A percentile compares a stretch with the other conserved stretches of the same genome.
These are phyloP conservation scores for Phaenicophaeus curvirostris DNA, from an alignment of 2,797 vertebrate species.

Conservation along the genomic window DNA sequence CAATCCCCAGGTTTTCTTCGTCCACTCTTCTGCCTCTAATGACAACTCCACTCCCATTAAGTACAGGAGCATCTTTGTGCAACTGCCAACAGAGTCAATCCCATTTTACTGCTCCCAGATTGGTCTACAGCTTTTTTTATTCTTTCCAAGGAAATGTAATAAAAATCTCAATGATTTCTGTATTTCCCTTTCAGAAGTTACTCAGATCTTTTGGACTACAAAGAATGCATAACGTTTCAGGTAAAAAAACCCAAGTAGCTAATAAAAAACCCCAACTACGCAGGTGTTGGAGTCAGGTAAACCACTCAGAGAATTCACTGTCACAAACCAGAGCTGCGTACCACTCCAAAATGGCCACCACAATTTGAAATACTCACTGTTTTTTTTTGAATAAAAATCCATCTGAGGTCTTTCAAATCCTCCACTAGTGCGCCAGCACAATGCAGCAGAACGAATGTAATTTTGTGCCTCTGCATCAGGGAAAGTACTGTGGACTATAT, in stretches of 20 bases:
- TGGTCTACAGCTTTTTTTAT: too few species aligned
- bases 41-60: too few species aligned
- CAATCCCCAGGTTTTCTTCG: not conserved
- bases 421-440: not conserved
- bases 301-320: not conserved
- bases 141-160: not conserved
- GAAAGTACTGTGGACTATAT: not conserved
- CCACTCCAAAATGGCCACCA: not conserved
- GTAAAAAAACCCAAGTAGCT: not conserved
- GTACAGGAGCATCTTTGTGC: too few species aligned
- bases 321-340: not conserved
- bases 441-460: not conserved
- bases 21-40: too few species aligned
- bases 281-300: not conserved
- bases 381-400: not conserved
- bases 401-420: not conserved
- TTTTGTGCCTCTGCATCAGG: not conserved
- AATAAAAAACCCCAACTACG: not conserved
- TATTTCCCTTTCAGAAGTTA: not conserved
- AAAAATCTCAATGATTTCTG: not conserved
- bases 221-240: not conserved
- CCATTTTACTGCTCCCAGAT: too few species aligned
- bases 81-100: too few species aligned
- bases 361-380: not conserved
- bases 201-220: not conserved